Percentiles rank a stretch among this genome's conserved stretches.
Evolutionary conservation across 2,113 vertebrate genomes (phyloP).

Genomic region (Epinephelus fuscoguttatus): DNA sequence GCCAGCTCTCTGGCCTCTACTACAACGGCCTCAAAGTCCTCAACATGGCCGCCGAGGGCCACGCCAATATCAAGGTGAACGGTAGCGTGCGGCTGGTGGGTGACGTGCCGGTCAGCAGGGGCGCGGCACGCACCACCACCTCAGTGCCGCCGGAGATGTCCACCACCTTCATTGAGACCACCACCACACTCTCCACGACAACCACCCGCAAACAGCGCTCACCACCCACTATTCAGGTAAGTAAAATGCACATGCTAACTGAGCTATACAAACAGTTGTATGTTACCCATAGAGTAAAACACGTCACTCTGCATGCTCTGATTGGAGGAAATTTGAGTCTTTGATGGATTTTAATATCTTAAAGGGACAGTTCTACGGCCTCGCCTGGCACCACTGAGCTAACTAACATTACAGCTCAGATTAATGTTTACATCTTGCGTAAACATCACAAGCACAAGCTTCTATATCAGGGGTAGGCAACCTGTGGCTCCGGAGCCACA

Average conservation of each 20-base stretch:
- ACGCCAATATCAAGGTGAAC: conserved; percentile 95
- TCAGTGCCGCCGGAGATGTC: conserved; percentile 97
- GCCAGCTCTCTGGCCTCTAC: conserved; percentile 98
- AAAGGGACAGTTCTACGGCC: not conserved
- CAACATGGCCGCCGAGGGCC: conserved; percentile 97
- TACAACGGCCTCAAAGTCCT: conserved; percentile 98
- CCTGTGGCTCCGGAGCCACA: no score
- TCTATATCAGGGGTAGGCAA: no score
- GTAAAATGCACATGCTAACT: not conserved
- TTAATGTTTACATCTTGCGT: no score
- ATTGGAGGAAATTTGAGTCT: not conserved
- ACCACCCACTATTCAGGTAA: conserved; percentile 93
- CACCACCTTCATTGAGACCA: conserved; percentile 98
- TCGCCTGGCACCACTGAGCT: no score
- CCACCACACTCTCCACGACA: conserved; percentile 96
- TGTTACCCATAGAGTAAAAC: no score
- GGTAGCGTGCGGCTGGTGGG: conserved; percentile 97
- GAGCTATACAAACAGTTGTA: not conserved
- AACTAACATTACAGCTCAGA: no score
- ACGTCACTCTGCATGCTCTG: not conserved
- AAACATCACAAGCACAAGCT: no score
- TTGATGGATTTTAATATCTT: not conserved
- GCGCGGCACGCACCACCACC: conserved; percentile 92
- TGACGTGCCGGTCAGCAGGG: conserved; percentile 91
- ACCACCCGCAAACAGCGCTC: conserved; percentile 97